Base-by-base conservation (phyloP, 1,140 invertebrate genomes). In the Drosophila mojavensis region DNA sequence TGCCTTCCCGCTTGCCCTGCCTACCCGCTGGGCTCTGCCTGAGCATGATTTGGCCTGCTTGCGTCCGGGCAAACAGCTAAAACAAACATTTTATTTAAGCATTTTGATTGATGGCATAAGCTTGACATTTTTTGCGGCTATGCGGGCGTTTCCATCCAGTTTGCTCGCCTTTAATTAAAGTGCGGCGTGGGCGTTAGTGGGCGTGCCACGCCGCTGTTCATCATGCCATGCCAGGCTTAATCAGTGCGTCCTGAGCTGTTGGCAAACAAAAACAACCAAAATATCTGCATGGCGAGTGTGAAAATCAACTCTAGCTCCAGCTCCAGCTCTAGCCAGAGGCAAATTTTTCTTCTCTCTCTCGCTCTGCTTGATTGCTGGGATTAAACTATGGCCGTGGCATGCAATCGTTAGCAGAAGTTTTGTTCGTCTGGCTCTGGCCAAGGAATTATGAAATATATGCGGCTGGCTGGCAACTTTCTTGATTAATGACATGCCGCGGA, bases 101-200 rank as follows among this genome's bases (percentile, higher is more conserved):
- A 88, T 81, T 86, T 88, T 88, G 84, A 88, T 90, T 88, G 85
- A 88, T 88, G 84, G 84, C 85, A 80, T 89, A 78, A 81, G 80
- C 64, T 76, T 79, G 80, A 89, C 78, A 78, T 71, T 81, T 68
- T 60, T 77, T 67, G 72, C 15, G 55, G 69, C 62, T 33, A 60
- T 15, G 43, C 43, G 63, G 73, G 65, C 13, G 48, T 36, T 59
- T 47, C 15, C 47, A 45, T 50, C 51, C 66, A 79, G 80, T 78
- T 78, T 78, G 78, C 65, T 84, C 69, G 66, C 45, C 73, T 89
- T 84, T 89, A 88, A 88, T 88, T 89, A 88, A 89, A 72, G 84
- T 83, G 80, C 47, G 58, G 63, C 30, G 71, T 61, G 55, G 61
- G 11, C 1, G 30, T 17, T 33, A 17, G 64, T 60, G 74, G 74